Percentiles rank a stretch among this genome's conserved stretches.
phyloP scores from a whole-genome alignment of 2,888 invertebrate genomes.

The Morinoia aosen region DNA sequence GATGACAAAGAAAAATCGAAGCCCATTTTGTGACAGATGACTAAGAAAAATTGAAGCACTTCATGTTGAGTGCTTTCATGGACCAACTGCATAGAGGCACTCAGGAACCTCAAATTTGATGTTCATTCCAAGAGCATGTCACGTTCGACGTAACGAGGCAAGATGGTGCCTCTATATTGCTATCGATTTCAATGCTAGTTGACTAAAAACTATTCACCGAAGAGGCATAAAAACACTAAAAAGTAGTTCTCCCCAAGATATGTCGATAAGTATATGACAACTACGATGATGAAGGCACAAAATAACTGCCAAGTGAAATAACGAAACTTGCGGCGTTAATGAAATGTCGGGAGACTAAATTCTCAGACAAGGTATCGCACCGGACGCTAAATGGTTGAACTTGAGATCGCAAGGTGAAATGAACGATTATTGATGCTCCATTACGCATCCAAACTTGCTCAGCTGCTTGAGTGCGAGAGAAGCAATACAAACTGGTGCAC shows the following conservation, averaged over 20 bases:
- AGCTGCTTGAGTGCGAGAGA: background rate
- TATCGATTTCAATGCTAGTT: background rate
- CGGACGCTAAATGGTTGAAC: background rate
- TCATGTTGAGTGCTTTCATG: too few relatives aligned
- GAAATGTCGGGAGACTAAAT: background rate
- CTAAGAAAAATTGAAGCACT: too few relatives aligned
- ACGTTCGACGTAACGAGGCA: too few relatives aligned
- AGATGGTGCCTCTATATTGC: background rate
- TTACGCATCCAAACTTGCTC: background rate
- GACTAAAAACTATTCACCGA: background rate
- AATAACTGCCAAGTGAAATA: background rate
- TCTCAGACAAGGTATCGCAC: background rate
- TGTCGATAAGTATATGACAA: background rate
- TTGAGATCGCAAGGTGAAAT: background rate
- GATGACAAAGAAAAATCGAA: too few relatives aligned
- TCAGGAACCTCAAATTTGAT: too few relatives aligned
- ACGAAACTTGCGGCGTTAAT: background rate
- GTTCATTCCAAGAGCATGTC: too few relatives aligned
- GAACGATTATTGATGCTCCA: background rate
- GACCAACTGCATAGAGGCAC: too few relatives aligned
- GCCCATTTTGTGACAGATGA: too few relatives aligned
- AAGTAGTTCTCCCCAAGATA: background rate
- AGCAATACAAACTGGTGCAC: background rate
- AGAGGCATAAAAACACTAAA: background rate
- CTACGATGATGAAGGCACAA: background rate